phyloP scores from a whole-genome alignment of 2,888 invertebrate species.

The Lissonota sp. region DNA sequence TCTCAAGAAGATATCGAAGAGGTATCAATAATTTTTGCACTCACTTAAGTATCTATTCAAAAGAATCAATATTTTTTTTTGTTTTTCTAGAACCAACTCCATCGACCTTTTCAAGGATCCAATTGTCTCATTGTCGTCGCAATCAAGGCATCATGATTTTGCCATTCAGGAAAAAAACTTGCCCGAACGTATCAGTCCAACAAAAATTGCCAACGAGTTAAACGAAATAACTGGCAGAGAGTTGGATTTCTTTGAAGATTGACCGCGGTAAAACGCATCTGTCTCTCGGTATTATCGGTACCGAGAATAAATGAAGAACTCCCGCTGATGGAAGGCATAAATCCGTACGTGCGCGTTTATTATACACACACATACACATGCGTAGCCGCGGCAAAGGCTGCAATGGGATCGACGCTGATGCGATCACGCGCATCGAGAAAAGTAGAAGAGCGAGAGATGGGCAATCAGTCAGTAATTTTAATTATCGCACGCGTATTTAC shows the following conservation, averaged over 20 bases:
- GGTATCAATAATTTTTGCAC: too few relatives aligned
- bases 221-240: not conserved
- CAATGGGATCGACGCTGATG: conserved; percentile 42
- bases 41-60: too few relatives aligned
- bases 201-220: not conserved
- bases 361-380: not conserved
- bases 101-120: not conserved
- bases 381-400: conserved; percentile 2
- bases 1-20: too few relatives aligned
- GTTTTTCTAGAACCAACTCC: not conserved
- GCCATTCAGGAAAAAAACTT: not conserved
- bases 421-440: conserved; percentile 45
- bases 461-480: conserved; percentile 78
- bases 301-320: conserved; percentile 48
- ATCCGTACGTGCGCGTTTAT: conserved; percentile 9
- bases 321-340: conserved; percentile 12
- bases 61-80: not conserved
- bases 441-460: conserved; percentile 25
- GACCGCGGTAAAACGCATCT: conserved; percentile 22
- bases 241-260: conserved; percentile 46
- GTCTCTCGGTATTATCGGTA: conserved; percentile 45
- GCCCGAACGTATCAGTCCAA: not conserved
- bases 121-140: too few relatives aligned
- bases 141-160: not conserved
- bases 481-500: conserved; percentile 77